Conservation (phyloP, 2,797 vertebrate genomes). For the Cossypha heuglini region DNA sequence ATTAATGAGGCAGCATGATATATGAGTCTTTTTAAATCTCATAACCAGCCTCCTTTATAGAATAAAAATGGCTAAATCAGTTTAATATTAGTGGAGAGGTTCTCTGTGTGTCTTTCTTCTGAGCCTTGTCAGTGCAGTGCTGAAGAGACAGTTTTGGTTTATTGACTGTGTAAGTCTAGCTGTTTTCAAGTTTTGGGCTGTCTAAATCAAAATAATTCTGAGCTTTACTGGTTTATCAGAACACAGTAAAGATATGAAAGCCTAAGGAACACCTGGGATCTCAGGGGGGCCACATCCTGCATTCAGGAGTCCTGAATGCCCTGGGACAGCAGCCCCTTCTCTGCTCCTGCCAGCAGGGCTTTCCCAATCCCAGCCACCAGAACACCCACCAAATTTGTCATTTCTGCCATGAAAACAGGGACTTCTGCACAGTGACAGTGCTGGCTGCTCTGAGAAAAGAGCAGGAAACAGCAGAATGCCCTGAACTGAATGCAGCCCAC, state of each 20-base stretch:
- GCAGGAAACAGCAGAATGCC: fast-evolving
- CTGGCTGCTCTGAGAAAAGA: not conserved
- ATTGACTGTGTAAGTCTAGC: conserved; percentile 12
- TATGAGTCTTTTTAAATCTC: conserved; percentile 67
- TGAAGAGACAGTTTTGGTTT: conserved; percentile 45
- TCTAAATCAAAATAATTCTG: not conserved
- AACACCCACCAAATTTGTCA: fast-evolving
- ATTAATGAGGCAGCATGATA: conserved; percentile 68
- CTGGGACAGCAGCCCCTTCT: not conserved
- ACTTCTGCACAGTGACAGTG: not conserved
- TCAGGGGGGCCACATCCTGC: not conserved
- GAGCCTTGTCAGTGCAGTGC: conserved; percentile 9
- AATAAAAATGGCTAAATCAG: conserved; percentile 72
- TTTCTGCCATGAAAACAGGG: not conserved
- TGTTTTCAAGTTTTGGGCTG: conserved; percentile 16
- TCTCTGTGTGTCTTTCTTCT: conserved; percentile 36
- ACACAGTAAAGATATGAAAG: not conserved
- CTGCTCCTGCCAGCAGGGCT: not conserved
- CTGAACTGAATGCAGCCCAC: fast-evolving
- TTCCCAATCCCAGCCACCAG: not conserved
- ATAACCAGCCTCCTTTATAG: conserved; percentile 64
- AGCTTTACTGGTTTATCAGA: not conserved
- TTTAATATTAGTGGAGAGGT: conserved; percentile 64
- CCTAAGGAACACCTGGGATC: not conserved
- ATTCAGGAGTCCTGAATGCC: not conserved